Evolutionary conservation across 2,113 vertebrate species (phyloP), one percentile per base, ranked within the genome.

Genomic region (Thunnus thynnus): DNA sequence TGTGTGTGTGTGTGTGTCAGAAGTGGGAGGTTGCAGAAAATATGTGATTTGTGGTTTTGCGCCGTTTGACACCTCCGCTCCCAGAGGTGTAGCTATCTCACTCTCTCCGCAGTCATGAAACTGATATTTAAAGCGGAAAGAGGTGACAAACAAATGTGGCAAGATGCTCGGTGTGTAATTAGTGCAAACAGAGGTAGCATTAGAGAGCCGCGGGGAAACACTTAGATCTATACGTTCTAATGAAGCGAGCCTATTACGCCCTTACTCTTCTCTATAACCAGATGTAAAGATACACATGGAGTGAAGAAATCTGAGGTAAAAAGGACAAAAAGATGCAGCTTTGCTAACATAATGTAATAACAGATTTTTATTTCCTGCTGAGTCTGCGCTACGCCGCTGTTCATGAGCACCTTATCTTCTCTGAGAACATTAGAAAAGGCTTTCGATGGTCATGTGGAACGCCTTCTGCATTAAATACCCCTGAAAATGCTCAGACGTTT

Each of bases 11-110:
- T 72, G 84, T 71, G 52, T 72, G 78, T 86, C 56, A 16, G 36
- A 58, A 74, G 86, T 69, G 82, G 76, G 81, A 84, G 80, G 81
- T 11, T 78, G 85, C 72, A 84, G 76, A 78, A 80, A 88, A 79
- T 64, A 76, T 81, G 77, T 85, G 63, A 88, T 86, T 84, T 86
- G 84, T 72, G 66, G 51, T 66, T 74, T 41, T 36, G 70, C 2
- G 66, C 67, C 68, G 73, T 78, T 68, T 74, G 85, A 91, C 78
- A 77, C 68, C 62, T 50, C 63, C 44, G 47, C 54, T 77, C 84
- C 69, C 78, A 52, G 69, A 78, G 78, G 83, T 86, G 60, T 6
- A 55, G 77, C 69, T 72, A 68, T 67, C 83, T 72, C 62, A 20
- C 55, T 58, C 56, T 55, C 76, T 72, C 64, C 77, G 48, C 50